phyloP scores from a whole-genome alignment of 1,140 invertebrate species.

The Achatina immaculata region DNA sequence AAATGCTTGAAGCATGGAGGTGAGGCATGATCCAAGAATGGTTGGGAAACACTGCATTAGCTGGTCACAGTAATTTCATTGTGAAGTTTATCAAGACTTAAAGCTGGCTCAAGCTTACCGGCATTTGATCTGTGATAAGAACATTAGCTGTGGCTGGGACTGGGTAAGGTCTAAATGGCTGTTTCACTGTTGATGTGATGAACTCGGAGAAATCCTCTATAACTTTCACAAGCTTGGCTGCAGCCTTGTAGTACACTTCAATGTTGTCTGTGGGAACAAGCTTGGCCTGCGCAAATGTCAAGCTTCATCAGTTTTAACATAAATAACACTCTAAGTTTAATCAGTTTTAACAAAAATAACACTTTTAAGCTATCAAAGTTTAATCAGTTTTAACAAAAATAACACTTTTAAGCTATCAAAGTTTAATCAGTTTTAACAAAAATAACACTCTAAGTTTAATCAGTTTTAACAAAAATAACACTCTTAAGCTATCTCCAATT shows the following conservation, averaged over 20 bases:
- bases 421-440: too few relatives aligned
- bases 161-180: constrained; percentile 75
- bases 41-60: too few relatives aligned
- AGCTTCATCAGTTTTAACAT: background rate
- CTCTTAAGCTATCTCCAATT: too few relatives aligned
- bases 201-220: constrained; percentile 62
- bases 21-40: too few relatives aligned
- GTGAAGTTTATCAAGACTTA: too few relatives aligned
- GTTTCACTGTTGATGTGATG: constrained; percentile 79
- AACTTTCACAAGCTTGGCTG: constrained; percentile 55
- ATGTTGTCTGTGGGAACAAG: constrained; percentile 93
- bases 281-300: constrained; percentile 75
- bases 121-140: constrained; percentile 79
- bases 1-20: too few relatives aligned
- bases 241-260: constrained; percentile 81
- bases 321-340: background rate
- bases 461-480: too few relatives aligned
- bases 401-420: background rate
- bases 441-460: too few relatives aligned
- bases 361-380: background rate
- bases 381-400: background rate
- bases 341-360: background rate
- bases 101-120: constrained; percentile 40
- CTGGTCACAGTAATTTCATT: too few relatives aligned
- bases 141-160: constrained; percentile 63